These are phyloP conservation scores for Portunus trituberculatus DNA, from an alignment of 1,140 invertebrate species.

Conservation along the genomic window DNA sequence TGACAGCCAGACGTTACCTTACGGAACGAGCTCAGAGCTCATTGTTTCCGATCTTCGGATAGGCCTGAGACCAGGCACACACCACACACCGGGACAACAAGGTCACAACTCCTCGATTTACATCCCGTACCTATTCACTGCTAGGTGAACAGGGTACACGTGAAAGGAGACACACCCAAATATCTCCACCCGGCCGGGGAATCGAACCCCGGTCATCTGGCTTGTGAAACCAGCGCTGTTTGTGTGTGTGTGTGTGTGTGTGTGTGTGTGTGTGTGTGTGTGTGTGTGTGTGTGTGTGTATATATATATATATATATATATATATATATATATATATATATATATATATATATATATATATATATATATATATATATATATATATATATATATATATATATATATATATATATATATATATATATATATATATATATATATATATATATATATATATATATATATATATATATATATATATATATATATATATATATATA, in stretches of 20 bases:
- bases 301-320: not conserved
- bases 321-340: not conserved
- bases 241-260: not conserved
- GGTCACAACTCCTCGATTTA: no score
- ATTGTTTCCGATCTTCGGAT: no score
- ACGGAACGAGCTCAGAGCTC: no score
- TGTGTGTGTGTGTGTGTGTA: not conserved
- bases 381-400: not conserved
- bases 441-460: not conserved
- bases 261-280: not conserved
- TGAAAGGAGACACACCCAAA: no score
- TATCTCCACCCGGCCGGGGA: no score
- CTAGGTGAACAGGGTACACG: no score
- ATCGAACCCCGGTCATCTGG: no score
- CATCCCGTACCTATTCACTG: no score
- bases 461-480: conserved; percentile 6
- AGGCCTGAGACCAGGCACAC: no score
- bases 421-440: conserved; percentile 12
- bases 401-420: not conserved
- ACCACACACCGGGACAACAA: no score
- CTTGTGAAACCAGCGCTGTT: no score
- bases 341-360: not conserved
- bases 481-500: not conserved
- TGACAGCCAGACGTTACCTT: no score
- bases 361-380: not conserved